Percentiles rank a stretch among this genome's conserved stretches.
Conservation (phyloP, 2,797 vertebrate species). For the Sebastes flavidus region DNA sequence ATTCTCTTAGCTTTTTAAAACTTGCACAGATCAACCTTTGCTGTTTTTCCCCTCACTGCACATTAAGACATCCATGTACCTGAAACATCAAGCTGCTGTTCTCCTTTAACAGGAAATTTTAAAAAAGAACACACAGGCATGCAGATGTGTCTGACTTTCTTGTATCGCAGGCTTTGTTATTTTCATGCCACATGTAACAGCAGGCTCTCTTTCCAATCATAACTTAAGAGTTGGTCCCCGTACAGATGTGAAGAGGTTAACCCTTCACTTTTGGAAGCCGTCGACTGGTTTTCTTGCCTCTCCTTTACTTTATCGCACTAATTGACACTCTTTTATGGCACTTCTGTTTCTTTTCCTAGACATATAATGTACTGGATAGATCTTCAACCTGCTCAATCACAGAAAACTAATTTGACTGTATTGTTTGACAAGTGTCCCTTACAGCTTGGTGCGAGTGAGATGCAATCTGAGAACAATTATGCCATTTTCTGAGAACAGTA, state of each 20-base stretch:
- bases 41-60: background rate
- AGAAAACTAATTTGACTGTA: slow-evolving; percentile 86
- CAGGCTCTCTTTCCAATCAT: slow-evolving; percentile 71
- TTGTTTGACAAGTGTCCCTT: slow-evolving; percentile 87
- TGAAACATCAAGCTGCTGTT: background rate
- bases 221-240: slow-evolving; percentile 71
- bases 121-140: background rate
- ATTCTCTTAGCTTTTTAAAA: slow-evolving; percentile 15
- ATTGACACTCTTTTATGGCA: slow-evolving; percentile 81
- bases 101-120: background rate
- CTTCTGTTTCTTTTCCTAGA: slow-evolving; percentile 83
- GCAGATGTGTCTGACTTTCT: background rate
- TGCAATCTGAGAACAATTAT: slow-evolving; percentile 88
- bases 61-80: background rate
- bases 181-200: slow-evolving; percentile 63
- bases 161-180: slow-evolving; percentile 57
- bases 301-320: slow-evolving; percentile 77
- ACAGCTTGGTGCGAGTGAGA: slow-evolving; percentile 81
- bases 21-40: background rate
- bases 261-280: slow-evolving; percentile 70
- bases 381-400: slow-evolving; percentile 83
- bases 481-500: slow-evolving; percentile 84
- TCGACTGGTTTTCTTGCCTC: slow-evolving; percentile 74
- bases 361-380: slow-evolving; percentile 84
- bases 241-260: slow-evolving; percentile 79